A percentile compares a stretch with the other conserved stretches of the same genome.
Evolutionary conservation across 2,113 vertebrate species (phyloP).

Genomic region (Andinoacara biseriatus): DNA sequence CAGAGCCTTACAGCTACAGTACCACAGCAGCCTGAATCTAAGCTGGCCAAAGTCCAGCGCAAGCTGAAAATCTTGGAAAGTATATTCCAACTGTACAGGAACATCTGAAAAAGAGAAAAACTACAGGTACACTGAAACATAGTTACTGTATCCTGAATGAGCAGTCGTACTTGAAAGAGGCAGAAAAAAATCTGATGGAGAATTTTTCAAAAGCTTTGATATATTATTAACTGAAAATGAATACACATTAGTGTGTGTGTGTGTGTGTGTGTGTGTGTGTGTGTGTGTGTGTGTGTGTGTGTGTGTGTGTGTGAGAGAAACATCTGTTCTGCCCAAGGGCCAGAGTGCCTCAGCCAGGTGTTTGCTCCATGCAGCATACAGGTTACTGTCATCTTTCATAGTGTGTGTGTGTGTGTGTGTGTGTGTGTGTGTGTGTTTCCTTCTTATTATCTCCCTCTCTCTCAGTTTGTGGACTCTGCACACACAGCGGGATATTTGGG

Average conservation of each 20-base stretch:
- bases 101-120: too few species aligned
- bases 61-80: neutral
- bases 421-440: neutral
- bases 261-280: neutral
- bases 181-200: neutral
- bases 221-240: neutral
- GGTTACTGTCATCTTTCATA: conserved; percentile 10
- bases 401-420: neutral
- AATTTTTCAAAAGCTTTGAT: neutral
- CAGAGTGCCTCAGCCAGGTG: conserved; percentile 44
- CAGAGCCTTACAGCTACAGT: neutral
- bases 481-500: conserved; percentile 23
- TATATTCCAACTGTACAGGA: neutral
- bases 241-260: neutral
- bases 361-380: conserved; percentile 1
- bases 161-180: neutral
- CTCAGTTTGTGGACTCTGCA: conserved; percentile 17
- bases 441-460: neutral
- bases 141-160: neutral
- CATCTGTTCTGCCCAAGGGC: conserved; percentile 60
- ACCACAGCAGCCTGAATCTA: neutral
- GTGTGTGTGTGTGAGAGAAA: conserved; percentile 20
- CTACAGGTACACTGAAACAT: neutral
- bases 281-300: neutral
- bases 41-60: neutral